Evolutionary conservation across 2,113 vertebrate species (phyloP), one percentile per base, ranked within the genome.

Genomic region (Archilochus colubris): DNA sequence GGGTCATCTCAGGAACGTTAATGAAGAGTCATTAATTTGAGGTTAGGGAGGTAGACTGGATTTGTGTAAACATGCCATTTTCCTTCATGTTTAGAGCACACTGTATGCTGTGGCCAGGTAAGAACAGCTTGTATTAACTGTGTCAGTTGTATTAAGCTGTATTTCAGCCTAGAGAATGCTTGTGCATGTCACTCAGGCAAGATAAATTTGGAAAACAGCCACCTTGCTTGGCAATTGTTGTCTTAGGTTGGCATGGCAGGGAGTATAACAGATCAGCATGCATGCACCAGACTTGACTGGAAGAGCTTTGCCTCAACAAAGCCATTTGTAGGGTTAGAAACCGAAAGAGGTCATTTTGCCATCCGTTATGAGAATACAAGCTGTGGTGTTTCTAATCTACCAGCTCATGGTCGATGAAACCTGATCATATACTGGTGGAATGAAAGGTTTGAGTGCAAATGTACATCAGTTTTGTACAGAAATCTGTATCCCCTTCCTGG

Each of bases 1-100:
- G 68, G 40, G 44, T 85, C 64, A 40, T 86, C 54, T 91, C 64
- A 68, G 76, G 62, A 67, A 93, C 53, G n/a, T 64, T 94, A 93
- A 91, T 44, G 58, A 91, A 81, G 36, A 75, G 50, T 75, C 64
- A 75, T 77, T 95, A 67, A 81, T 82, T 61, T 93, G 64, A 93
- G 58, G 58, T 27, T 70, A 69, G 75, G 57, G 36, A 83, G 24
- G 48, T 77, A 22, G 44, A 77, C 68, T 72, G 31, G 46, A 46
- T 94, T 87, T 85, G 30, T 84, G 23, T 88, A 84, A 94, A 94
- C 14, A 54, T 73, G 61, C 6, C 12, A 10, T 66, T 80, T 91
- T 64, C 58, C 36, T 85, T 76, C 2, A 2, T 62, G 19, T 54
- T 92, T 92, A 73, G 63, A 77, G 74, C 31, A 38, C 18, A 7